Base-by-base conservation (phyloP, 2,888 invertebrate species). In the Chymomyza caudatula region DNA sequence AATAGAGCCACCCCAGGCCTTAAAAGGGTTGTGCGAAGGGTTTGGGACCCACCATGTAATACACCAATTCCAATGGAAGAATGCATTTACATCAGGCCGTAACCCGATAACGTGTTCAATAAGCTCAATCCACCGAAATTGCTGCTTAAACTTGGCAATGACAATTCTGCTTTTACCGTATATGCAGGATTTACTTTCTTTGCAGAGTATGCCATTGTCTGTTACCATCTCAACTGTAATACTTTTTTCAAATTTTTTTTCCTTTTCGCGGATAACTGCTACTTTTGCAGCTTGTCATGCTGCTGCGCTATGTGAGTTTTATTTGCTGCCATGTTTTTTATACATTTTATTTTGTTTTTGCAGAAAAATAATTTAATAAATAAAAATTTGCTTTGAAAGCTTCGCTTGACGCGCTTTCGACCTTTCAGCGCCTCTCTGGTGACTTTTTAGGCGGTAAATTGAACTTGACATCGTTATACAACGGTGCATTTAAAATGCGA, bases 351-450 rank as follows among this genome's bases (percentile, higher is more conserved):
- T 42, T n/a, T 44, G 3, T 25, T 23, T 58, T 42, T 63, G 37
- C 43, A 52, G 23, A 72, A 20, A 25, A 60, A 66, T 47, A 56
- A 57, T 77, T 79, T 79, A 77, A 77, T 77, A 77, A 79, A 76
- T 73, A 71, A 67, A 71, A 77, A 79, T 79, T 77, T 79, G 51
- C 67, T 63, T 56, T 77, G 71, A 77, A 77, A 78, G 77, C 79
- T 51, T 63, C 56, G 25, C 55, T 47, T 42, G 43, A 53, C 53
- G 15, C 6, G 53, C 53, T n/a, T 44, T 49, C 42, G 43, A 25
- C 20, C 44, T 57, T 49, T 63, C 56, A 42, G 17, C 19, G 19
- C 42, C 4, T 22, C 11, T 20, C 19, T 20, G 6, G n/a, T 20
- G 29, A 19, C 51, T 56, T 60, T 17, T 51, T n/a, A 8, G 2